Evolutionary conservation across 2,888 invertebrate species (phyloP).

Genomic region (Liopterus haemorrhoidalis): DNA sequence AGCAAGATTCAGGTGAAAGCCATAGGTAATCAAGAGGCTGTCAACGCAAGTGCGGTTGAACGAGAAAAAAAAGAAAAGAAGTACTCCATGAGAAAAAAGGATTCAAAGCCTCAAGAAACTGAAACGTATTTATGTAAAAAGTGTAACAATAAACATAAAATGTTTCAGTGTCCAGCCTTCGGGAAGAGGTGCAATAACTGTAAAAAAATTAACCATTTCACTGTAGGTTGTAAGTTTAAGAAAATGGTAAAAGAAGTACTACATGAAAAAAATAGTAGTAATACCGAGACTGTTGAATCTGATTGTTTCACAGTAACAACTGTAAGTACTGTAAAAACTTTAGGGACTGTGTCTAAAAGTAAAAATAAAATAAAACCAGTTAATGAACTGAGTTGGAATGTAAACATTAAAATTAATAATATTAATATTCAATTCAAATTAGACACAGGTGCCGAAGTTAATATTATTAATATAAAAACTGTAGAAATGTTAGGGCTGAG

Average conservation of each 20-base stretch:
- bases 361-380: too few relatives aligned
- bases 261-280: too few relatives aligned
- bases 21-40: neutral
- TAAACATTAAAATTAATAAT: conserved; percentile 1
- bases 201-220: neutral
- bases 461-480: conserved; percentile 5
- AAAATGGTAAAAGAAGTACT: too few relatives aligned
- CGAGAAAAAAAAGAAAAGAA: too few relatives aligned
- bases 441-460: neutral
- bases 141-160: neutral
- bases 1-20: neutral
- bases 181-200: neutral
- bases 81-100: too few relatives aligned
- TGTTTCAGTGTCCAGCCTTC: neutral
- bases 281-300: too few relatives aligned
- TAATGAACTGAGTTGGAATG: conserved; percentile 4
- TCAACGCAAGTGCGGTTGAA: too few relatives aligned
- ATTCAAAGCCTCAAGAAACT: neutral
- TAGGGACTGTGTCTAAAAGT: too few relatives aligned
- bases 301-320: too few relatives aligned
- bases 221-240: conserved; percentile 1
- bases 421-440: neutral
- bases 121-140: conserved; percentile 9
- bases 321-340: too few relatives aligned
- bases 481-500: conserved; percentile 1